Evolutionary conservation across 92 coral and sea anemone genomes (phyloP).

Genomic region (Galaxea fascicularis): DNA sequence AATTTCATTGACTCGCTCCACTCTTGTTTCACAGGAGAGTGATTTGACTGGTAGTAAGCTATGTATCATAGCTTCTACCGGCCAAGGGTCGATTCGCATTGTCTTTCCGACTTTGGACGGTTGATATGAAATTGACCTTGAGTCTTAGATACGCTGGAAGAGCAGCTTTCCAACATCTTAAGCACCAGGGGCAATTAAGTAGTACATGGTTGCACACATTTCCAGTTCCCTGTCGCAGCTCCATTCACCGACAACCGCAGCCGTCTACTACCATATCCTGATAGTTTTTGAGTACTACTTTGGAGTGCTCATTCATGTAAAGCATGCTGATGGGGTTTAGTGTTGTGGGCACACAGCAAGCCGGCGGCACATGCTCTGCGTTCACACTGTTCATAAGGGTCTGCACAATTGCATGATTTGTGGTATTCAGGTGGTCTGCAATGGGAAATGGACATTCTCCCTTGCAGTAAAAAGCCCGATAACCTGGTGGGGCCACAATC

Average conservation of each 20-base stretch:
- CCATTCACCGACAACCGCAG: slow-evolving; percentile 88
- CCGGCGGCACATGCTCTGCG: slow-evolving; percentile 76
- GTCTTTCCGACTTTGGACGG: slow-evolving; percentile 7
- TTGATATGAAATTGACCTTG: slow-evolving; percentile 22
- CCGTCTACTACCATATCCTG: slow-evolving; percentile 96
- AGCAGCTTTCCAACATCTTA: slow-evolving; percentile 13
- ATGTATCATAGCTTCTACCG: background rate
- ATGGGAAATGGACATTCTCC: slow-evolving; percentile 91
- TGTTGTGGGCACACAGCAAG: slow-evolving; percentile 95
- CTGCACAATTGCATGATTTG: slow-evolving; percentile 98
- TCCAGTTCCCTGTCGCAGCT: background rate
- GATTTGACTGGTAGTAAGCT: slow-evolving; percentile 8
- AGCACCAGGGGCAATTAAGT: slow-evolving; percentile 11
- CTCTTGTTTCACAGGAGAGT: background rate
- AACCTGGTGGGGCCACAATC: slow-evolving; percentile 96
- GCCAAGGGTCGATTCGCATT: slow-evolving; percentile 17
- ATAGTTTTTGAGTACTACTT: slow-evolving; percentile 88
- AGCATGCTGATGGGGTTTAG: slow-evolving; percentile 86
- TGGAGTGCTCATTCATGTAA: slow-evolving; percentile 71
- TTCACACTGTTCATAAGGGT: slow-evolving; percentile 84
- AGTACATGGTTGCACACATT: slow-evolving; percentile 3
- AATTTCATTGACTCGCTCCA: slow-evolving; percentile 22
- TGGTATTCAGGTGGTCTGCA: slow-evolving; percentile 80
- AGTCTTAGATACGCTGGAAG: slow-evolving; percentile 8
- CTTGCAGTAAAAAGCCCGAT: slow-evolving; percentile 82